A percentile compares a stretch with the other conserved stretches of the same genome.
phyloP scores from a whole-genome alignment of 2,888 invertebrate genomes.

The Phyto melanocephala region DNA sequence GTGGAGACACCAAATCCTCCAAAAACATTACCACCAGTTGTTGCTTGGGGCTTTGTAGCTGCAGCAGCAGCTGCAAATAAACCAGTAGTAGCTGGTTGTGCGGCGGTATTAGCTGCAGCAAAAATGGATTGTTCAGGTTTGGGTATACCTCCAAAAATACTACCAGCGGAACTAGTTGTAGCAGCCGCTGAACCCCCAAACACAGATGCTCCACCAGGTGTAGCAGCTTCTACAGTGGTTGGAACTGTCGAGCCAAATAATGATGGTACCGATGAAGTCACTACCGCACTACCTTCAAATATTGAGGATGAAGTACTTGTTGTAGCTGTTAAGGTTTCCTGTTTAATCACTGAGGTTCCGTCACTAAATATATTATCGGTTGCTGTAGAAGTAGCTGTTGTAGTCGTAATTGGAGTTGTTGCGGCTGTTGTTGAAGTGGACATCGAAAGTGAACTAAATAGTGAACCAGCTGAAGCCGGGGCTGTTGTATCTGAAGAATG shows the following conservation, averaged over 20 bases:
- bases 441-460: constrained; percentile 36
- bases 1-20: constrained; percentile 62
- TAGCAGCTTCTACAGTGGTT: constrained; percentile 35
- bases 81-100: constrained; percentile 66
- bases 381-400: background rate
- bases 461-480: constrained; percentile 8
- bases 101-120: constrained; percentile 55
- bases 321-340: background rate
- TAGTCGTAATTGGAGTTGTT: constrained; percentile 20
- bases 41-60: constrained; percentile 65
- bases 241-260: constrained; percentile 41
- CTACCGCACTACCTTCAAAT: constrained; percentile 61
- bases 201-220: constrained; percentile 61
- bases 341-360: constrained; percentile 31
- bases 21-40: constrained; percentile 68
- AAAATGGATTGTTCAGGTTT: constrained; percentile 75
- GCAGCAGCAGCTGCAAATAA: constrained; percentile 72
- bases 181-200: constrained; percentile 58
- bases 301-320: constrained; percentile 41
- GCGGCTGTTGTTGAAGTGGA: background rate
- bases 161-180: constrained; percentile 61
- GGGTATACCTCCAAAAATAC: constrained; percentile 74
- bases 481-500: constrained; percentile 65
- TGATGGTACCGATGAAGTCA: constrained; percentile 54
- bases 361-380: constrained; percentile 35